Conservation (phyloP, 2,888 invertebrate genomes). For the Odontothrips loti region DNA sequence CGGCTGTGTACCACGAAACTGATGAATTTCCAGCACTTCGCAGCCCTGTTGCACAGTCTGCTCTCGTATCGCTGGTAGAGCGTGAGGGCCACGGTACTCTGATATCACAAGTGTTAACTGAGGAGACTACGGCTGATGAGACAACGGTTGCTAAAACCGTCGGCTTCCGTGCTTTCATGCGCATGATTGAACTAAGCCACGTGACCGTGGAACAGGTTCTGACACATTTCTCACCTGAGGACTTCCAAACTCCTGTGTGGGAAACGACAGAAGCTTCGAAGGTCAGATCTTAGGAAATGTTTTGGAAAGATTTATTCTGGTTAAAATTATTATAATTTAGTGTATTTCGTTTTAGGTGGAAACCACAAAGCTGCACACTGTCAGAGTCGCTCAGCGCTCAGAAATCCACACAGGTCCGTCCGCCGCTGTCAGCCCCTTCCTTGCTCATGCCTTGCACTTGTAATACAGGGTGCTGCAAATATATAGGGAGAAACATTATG, state of each 20-base stretch:
- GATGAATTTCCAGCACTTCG: slow-evolving; percentile 73
- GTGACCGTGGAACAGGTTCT: slow-evolving; percentile 80
- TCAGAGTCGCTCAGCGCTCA: background rate
- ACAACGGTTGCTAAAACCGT: slow-evolving; percentile 71
- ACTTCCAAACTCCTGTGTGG: slow-evolving; percentile 77
- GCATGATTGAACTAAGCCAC: slow-evolving; percentile 76
- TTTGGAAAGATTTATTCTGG: background rate
- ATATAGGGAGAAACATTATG: too few relatives aligned
- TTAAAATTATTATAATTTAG: background rate
- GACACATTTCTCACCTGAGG: slow-evolving; percentile 75
- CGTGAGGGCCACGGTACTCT: slow-evolving; percentile 75
- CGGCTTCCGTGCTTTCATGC: slow-evolving; percentile 79
- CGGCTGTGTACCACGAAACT: slow-evolving; percentile 58
- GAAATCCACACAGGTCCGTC: background rate
- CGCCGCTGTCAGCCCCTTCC: too few relatives aligned
- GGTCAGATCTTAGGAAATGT: slow-evolving; percentile 47
- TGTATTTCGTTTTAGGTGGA: background rate
- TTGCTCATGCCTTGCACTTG: too few relatives aligned
- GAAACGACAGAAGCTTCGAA: slow-evolving; percentile 66
- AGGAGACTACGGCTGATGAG: slow-evolving; percentile 74
- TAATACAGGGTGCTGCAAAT: too few relatives aligned
- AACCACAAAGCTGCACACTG: background rate
- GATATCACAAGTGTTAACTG: slow-evolving; percentile 75
- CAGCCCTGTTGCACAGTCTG: slow-evolving; percentile 78
- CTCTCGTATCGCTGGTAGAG: slow-evolving; percentile 77